Percentiles rank a stretch among this genome's conserved stretches.
These are phyloP conservation scores for Brachynemurus nebulosus DNA, from an alignment of 2,888 invertebrate species.

Conservation along the genomic window DNA sequence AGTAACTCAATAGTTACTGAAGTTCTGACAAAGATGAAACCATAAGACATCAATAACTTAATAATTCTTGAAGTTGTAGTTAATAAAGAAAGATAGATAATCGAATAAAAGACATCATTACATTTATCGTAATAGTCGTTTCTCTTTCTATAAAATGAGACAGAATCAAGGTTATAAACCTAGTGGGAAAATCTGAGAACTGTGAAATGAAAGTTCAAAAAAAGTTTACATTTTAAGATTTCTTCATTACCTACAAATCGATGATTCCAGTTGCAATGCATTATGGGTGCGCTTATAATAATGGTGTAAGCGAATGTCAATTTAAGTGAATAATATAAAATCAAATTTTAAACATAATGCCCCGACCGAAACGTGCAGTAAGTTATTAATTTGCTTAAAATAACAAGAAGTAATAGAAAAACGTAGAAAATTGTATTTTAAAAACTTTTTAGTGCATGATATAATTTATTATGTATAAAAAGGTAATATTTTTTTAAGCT, in stretches of 20 bases:
- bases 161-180: neutral
- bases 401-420: neutral
- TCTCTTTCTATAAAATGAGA: neutral
- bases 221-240: constrained; percentile 27
- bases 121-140: too few species aligned
- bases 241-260: constrained; percentile 33
- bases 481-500: constrained; percentile 3
- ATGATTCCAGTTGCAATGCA: constrained; percentile 30
- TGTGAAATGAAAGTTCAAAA: constrained; percentile 4
- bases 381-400: constrained; percentile 21
- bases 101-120: too few species aligned
- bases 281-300: constrained; percentile 27
- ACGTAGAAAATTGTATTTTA: neutral
- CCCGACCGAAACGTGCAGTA: constrained; percentile 31
- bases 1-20: too few species aligned
- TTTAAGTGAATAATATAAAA: neutral
- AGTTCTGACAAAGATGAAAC: too few species aligned
- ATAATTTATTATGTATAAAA: neutral
- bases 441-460: neutral
- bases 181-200: neutral
- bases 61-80: too few species aligned
- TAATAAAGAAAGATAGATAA: too few species aligned
- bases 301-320: constrained; percentile 21
- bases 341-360: constrained; percentile 25
- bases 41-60: too few species aligned